A percentile compares a stretch with the other conserved stretches of the same genome.
These are phyloP conservation scores for Percina caprodes DNA, from an alignment of 2,113 vertebrate genomes.

Conservation along the genomic window DNA sequence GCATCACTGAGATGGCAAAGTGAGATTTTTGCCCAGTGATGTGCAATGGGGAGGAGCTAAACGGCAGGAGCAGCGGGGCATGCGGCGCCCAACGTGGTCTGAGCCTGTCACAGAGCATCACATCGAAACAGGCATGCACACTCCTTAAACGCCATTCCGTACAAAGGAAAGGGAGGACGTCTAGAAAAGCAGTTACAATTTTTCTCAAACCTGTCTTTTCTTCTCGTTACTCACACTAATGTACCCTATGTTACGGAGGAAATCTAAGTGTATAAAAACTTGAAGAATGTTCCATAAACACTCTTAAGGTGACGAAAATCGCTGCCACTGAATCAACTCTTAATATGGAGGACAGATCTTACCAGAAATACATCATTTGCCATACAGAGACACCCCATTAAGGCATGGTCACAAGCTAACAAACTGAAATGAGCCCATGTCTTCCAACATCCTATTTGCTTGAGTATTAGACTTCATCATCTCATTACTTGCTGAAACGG, in stretches of 20 bases:
- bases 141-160: conserved; percentile 10
- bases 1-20: conserved; percentile 37
- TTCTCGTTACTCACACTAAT: too few species aligned
- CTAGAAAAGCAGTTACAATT: conserved; percentile 1
- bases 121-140: conserved; percentile 68
- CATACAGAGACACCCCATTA: not conserved
- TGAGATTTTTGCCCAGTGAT: conserved; percentile 64
- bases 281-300: not conserved
- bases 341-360: not conserved
- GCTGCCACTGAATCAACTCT: not conserved
- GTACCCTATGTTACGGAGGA: not conserved
- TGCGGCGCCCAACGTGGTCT: conserved; percentile 70
- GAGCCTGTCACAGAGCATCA: conserved; percentile 73
- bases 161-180: conserved; percentile 13
- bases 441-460: not conserved
- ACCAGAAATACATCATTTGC: not conserved
- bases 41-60: conserved; percentile 51
- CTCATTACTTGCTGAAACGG: not conserved
- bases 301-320: not conserved
- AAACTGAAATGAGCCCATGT: not conserved
- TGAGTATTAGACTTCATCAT: not conserved
- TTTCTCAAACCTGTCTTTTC: not conserved
- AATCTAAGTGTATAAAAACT: not conserved
- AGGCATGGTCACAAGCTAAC: not conserved
- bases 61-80: conserved; percentile 46